Conservation (phyloP, 2,888 invertebrate species). For the Liopterus haemorrhoidalis region DNA sequence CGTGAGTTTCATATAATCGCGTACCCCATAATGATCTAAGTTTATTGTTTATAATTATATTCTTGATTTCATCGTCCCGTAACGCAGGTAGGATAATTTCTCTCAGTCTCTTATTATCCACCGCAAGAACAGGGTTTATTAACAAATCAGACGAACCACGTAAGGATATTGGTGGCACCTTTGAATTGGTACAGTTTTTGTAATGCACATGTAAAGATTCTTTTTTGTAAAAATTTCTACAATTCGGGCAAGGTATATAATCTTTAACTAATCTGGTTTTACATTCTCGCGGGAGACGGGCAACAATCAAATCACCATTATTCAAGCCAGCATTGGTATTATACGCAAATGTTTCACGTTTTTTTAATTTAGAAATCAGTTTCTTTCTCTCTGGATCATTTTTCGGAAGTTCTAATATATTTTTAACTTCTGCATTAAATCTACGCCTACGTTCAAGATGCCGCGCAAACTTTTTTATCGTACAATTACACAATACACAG, state of each 20-base stretch:
- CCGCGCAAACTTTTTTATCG: background rate
- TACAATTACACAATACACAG: background rate
- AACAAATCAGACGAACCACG: too few relatives aligned
- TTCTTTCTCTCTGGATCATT: background rate
- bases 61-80: background rate
- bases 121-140: background rate
- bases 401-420: background rate
- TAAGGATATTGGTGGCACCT: background rate
- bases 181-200: background rate
- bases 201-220: background rate
- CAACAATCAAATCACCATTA: background rate
- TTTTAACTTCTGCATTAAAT: background rate
- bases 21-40: background rate
- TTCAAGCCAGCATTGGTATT: background rate
- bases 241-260: conserved; percentile 1
- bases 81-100: background rate
- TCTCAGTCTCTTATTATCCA: background rate
- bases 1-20: background rate
- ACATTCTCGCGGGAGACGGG: background rate
- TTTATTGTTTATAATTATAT: background rate
- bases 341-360: background rate
- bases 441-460: background rate
- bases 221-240: conserved; percentile 1
- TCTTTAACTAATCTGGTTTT: background rate
- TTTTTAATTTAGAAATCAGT: background rate